Evolutionary conservation across 2,888 invertebrate species (phyloP).

Genomic region (Zygogramma bicolorata): DNA sequence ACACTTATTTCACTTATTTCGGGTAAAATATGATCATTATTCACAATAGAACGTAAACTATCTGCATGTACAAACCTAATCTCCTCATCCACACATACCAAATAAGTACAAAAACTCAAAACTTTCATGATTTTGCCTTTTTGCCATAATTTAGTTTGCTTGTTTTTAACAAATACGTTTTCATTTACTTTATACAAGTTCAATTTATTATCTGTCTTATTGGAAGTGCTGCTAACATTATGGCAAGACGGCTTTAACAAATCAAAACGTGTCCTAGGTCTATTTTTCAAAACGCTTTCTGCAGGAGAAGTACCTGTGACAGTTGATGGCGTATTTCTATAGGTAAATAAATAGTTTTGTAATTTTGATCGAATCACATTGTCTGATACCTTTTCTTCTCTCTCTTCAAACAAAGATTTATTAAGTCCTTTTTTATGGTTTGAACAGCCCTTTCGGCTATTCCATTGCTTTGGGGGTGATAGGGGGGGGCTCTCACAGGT

Average conservation of each 20-base stretch:
- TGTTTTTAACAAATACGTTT: not conserved
- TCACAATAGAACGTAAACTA: too few relatives aligned
- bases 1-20: not conserved
- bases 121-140: not conserved
- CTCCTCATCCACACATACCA: too few relatives aligned
- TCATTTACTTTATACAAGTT: not conserved
- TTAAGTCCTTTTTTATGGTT: slow-evolving; percentile 40
- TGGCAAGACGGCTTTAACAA: not conserved
- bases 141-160: not conserved
- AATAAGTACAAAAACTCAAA: too few relatives aligned
- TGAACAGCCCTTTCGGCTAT: slow-evolving; percentile 41
- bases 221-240: not conserved
- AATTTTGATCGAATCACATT: not conserved
- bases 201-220: not conserved
- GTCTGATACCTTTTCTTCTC: not conserved
- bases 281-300: not conserved
- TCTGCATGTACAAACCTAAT: too few relatives aligned
- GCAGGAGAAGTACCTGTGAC: not conserved
- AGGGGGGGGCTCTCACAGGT: slow-evolving; percentile 29
- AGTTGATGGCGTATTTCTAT: slow-evolving; percentile 9
- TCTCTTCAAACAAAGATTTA: slow-evolving; percentile 8
- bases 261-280: not conserved
- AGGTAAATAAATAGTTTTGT: not conserved
- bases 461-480: slow-evolving; percentile 29
- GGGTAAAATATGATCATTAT: too few relatives aligned